Percentiles rank a stretch among this genome's conserved stretches.
Conservation (phyloP, 1,140 invertebrate genomes). For the Sycophila sp. region DNA sequence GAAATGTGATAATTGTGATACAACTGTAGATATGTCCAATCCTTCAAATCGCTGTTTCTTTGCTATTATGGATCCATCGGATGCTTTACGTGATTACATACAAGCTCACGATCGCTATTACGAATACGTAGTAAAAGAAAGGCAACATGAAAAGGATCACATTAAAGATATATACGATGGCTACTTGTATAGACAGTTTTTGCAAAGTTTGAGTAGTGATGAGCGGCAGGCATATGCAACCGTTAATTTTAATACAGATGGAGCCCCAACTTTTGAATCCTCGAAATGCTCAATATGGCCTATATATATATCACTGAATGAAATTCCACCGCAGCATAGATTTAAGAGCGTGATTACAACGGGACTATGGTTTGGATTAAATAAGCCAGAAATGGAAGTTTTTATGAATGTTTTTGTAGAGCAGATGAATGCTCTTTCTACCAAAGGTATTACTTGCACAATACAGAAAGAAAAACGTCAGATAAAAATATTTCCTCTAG, state of each 20-base stretch:
- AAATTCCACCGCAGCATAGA: too few relatives aligned
- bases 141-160: constrained; percentile 18
- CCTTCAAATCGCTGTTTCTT: not conserved
- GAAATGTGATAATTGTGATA: not conserved
- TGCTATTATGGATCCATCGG: not conserved
- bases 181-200: too few relatives aligned
- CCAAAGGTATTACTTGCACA: not conserved
- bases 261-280: too few relatives aligned
- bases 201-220: too few relatives aligned
- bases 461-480: not conserved
- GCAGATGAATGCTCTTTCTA: not conserved
- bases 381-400: not conserved
- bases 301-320: too few relatives aligned
- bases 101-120: not conserved
- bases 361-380: not conserved
- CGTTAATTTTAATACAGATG: too few relatives aligned
- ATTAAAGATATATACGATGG: not conserved
- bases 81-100: not conserved
- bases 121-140: not conserved
- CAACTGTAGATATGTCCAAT: not conserved
- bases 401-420: not conserved
- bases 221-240: too few relatives aligned
- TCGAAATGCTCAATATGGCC: too few relatives aligned
- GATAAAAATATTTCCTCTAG: not conserved
- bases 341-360: too few relatives aligned